A percentile compares a stretch with the other conserved stretches of the same genome.
phyloP scores from a whole-genome alignment of 2,797 vertebrate genomes.

The Notamacropus eugenii region DNA sequence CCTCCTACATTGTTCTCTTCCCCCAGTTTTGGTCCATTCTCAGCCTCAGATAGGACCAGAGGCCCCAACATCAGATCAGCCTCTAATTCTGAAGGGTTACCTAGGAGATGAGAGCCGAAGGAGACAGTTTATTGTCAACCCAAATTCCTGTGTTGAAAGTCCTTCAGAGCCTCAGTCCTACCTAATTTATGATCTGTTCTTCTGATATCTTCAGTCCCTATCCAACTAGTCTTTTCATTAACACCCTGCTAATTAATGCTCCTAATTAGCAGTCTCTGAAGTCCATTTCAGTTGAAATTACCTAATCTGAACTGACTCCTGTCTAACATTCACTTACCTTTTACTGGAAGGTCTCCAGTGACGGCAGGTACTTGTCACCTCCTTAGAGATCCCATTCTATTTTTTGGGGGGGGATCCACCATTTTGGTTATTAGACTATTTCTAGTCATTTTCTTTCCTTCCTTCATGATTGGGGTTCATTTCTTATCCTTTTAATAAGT shows the following conservation, averaged over 20 bases:
- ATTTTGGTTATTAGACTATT: neutral
- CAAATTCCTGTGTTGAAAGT: neutral
- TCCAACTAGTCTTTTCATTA: neutral
- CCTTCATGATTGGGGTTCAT: too few species aligned
- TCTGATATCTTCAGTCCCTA: neutral
- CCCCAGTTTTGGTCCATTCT: neutral
- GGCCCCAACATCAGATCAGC: neutral
- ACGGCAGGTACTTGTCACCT: neutral
- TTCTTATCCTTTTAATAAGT: neutral
- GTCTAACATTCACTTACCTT: neutral
- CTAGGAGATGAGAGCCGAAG: neutral
- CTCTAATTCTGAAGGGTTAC: neutral
- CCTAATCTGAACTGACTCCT: neutral
- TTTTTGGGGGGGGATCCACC: too few species aligned
- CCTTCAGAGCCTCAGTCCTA: neutral
- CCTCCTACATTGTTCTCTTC: neutral
- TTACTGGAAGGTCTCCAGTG: neutral
- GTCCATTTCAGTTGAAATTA: neutral
- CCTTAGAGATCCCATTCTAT: neutral
- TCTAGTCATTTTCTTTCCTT: neutral
- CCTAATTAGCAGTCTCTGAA: neutral
- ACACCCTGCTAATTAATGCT: neutral
- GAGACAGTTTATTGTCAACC: neutral
- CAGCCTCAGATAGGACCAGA: neutral
- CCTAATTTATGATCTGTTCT: neutral